Conservation (phyloP, 2,888 invertebrate genomes). For the Trisateles emortualis region DNA sequence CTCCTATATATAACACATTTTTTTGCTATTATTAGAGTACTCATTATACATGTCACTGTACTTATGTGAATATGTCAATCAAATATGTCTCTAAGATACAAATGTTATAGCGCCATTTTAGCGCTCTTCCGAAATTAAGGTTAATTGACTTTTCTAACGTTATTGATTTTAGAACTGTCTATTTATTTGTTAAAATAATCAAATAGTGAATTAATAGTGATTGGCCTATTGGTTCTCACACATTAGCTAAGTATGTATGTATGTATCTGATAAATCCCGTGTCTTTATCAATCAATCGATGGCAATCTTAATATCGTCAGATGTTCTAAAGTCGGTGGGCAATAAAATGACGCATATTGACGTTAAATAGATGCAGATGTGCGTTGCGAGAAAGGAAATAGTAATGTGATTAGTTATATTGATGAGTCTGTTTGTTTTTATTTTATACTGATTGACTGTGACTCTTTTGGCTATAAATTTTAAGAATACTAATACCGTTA, state of each 20-base stretch:
- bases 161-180: slow-evolving; percentile 63
- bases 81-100: too few species aligned
- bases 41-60: too few species aligned
- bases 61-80: too few species aligned
- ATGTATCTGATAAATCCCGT: slow-evolving; percentile 8
- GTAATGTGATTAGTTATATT: slow-evolving; percentile 14
- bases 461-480: background rate
- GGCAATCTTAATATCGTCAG: slow-evolving; percentile 18
- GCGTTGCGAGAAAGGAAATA: slow-evolving; percentile 9
- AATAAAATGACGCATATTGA: slow-evolving; percentile 28
- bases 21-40: too few species aligned
- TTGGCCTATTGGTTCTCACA: slow-evolving; percentile 46
- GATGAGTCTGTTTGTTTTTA: slow-evolving; percentile 16
- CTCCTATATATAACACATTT: too few species aligned
- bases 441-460: background rate
- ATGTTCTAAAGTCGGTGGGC: background rate
- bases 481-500: too few species aligned
- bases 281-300: slow-evolving; percentile 26
- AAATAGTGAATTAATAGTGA: slow-evolving; percentile 47
- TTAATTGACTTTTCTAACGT: slow-evolving; percentile 68
- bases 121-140: slow-evolving; percentile 63
- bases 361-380: slow-evolving; percentile 42
- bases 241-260: slow-evolving; percentile 22
- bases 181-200: slow-evolving; percentile 58
- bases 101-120: slow-evolving; percentile 64